These are phyloP conservation scores for Phyllotreta cruciferae DNA, from an alignment of 2,888 invertebrate species.

Conservation along the genomic window DNA sequence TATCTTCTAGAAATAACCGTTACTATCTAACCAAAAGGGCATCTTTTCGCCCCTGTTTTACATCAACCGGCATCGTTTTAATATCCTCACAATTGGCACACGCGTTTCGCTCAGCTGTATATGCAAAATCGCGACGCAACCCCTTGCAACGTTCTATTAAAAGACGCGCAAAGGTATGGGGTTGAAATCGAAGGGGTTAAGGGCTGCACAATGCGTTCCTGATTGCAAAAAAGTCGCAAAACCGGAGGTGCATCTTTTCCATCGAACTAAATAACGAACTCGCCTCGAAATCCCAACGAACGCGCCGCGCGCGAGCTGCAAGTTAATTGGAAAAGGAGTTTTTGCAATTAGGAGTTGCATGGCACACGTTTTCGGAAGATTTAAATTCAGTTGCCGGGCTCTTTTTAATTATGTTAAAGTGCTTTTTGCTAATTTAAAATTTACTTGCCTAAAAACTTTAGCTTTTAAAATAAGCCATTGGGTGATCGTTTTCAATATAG, in stretches of 20 bases:
- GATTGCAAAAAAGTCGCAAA: constrained; percentile 48
- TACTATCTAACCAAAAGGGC: background rate
- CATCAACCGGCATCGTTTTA: constrained; percentile 32
- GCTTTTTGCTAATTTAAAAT: too few species aligned
- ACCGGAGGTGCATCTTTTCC: constrained; percentile 39
- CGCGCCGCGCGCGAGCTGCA: background rate
- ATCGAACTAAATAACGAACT: constrained; percentile 19
- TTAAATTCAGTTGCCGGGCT: too few species aligned
- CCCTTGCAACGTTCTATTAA: constrained; percentile 37
- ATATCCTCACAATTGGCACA: constrained; percentile 45
- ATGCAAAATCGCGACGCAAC: constrained; percentile 37
- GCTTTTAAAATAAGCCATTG: too few species aligned
- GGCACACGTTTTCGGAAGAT: background rate
- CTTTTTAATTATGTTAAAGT: too few species aligned
- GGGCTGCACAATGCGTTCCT: constrained; percentile 42
- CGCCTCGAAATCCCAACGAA: background rate
- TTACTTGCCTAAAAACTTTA: too few species aligned
- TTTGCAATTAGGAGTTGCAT: background rate
- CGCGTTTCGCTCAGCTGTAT: constrained; percentile 38
- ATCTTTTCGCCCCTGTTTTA: constrained; percentile 25
- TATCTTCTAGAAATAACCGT: background rate
- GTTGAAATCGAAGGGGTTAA: constrained; percentile 40
- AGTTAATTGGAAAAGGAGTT: constrained; percentile 8
- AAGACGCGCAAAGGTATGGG: constrained; percentile 40
- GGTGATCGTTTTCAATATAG: too few species aligned